phyloP scores from a whole-genome alignment of 2,888 invertebrate species.

The Catocala sponsa region DNA sequence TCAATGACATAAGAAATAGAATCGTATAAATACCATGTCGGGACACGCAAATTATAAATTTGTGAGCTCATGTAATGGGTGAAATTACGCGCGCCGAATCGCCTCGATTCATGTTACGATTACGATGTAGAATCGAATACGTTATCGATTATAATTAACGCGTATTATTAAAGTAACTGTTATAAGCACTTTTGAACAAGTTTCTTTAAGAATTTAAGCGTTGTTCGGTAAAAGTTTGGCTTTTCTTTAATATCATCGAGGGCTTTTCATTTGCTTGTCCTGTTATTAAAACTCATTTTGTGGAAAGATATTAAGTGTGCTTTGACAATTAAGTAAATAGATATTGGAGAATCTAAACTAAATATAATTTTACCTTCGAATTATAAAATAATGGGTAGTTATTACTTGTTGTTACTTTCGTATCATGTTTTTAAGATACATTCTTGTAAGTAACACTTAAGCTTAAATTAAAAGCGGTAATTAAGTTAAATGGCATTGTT shows the following conservation, averaged over 20 bases:
- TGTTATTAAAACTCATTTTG: constrained; percentile 78
- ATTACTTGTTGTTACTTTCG: constrained; percentile 9
- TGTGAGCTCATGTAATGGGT: constrained; percentile 74
- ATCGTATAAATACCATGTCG: constrained; percentile 57
- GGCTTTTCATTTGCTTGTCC: constrained; percentile 72
- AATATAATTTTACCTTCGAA: constrained; percentile 35
- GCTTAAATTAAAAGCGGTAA: background rate
- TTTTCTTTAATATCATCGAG: constrained; percentile 69
- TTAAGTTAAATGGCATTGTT: constrained; percentile 19
- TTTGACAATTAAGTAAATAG: constrained; percentile 54
- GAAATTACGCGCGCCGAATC: constrained; percentile 79
- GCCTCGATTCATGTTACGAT: constrained; percentile 76
- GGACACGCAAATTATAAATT: constrained; percentile 74
- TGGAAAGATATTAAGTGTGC: constrained; percentile 59
- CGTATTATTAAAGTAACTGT: constrained; percentile 76
- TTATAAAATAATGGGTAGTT: constrained; percentile 20
- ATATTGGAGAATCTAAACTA: constrained; percentile 38
- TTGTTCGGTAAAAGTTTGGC: constrained; percentile 74
- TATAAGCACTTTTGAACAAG: constrained; percentile 74
- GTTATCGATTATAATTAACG: constrained; percentile 80
- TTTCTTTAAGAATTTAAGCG: constrained; percentile 73
- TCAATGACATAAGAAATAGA: constrained; percentile 61
- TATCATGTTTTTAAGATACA: background rate
- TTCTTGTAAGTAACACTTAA: background rate
- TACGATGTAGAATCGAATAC: constrained; percentile 74